Conservation (phyloP, 2,797 vertebrate genomes). For the Pseudomugil tenellus region DNA sequence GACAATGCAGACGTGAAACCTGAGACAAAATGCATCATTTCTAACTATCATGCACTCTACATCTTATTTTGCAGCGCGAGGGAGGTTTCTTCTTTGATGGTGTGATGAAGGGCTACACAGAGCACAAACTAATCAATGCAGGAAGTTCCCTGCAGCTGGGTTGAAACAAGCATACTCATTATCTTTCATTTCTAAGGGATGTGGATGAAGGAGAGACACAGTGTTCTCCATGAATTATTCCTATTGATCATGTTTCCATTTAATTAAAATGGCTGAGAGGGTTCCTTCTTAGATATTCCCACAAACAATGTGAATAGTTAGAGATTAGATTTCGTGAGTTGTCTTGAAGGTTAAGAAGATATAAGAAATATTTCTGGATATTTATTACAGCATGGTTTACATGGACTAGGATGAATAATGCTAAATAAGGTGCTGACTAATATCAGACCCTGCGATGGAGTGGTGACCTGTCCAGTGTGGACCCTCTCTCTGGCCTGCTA, state of each 20-base stretch:
- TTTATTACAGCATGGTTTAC: slow-evolving; percentile 1
- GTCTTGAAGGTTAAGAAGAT: not conserved
- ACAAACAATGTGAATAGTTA: slow-evolving; percentile 17
- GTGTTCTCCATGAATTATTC: slow-evolving; percentile 79
- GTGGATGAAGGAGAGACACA: slow-evolving; percentile 51
- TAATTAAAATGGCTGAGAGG: slow-evolving; percentile 16
- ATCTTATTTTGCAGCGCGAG: not conserved
- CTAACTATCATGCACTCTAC: not conserved
- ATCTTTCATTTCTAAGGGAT: slow-evolving; percentile 78
- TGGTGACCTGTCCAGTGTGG: no score
- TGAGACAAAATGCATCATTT: not conserved
- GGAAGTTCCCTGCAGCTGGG: slow-evolving; percentile 73
- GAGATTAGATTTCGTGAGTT: slow-evolving; percentile 19
- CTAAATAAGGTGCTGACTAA: no score
- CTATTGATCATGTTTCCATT: slow-evolving; percentile 64
- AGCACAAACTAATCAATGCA: slow-evolving; percentile 73
- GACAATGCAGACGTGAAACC: not conserved
- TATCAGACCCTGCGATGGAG: no score
- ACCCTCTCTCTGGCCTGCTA: no score
- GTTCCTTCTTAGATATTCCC: slow-evolving; percentile 16
- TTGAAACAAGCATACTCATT: slow-evolving; percentile 79
- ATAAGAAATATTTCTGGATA: not conserved
- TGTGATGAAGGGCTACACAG: slow-evolving; percentile 51
- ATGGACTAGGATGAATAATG: no score
- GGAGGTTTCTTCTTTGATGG: slow-evolving; percentile 57